Base-by-base conservation (phyloP, 2,113 vertebrate species). In the Pyxicephalus adspersus region DNA sequence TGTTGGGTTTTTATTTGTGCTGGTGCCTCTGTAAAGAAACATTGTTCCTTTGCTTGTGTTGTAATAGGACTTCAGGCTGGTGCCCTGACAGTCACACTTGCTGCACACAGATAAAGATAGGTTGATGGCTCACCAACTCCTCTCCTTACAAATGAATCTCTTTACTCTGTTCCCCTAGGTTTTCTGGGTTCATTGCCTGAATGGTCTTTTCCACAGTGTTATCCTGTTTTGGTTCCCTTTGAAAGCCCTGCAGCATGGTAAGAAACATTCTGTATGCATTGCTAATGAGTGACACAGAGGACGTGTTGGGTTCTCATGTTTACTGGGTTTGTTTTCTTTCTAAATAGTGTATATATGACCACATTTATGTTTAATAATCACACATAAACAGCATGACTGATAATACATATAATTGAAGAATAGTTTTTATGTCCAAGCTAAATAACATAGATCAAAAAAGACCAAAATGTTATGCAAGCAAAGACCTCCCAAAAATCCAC, bases 151-250 rank as follows among this genome's bases (percentile, higher is more conserved):
- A 89, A 90, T 87, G 90, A 92, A 95, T 96, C 94, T 95, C 95
- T 95, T 94, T 92, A 91, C 92, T 94, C 94, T 93, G 89, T 92
- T 90, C 87, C 90, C 86, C 85, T 89, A 99, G 98, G 98, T 99
- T 94, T 99, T 99, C 94, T 99, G 97, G 98, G 93, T 96, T 91
- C 96, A 99, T 96, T 99, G 98, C 98, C 95, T 99, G 93, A 99
- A 99, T 87, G 98, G 98, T 90, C 98, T 99, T 89, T 98, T 99
- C 95, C 97, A 99, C 94, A 99, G 97, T 66, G 94, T 99, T 92
- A 98, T 99, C 93, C 95, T 99, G 87, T 99, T 99, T 92, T 99
- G 98, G 98, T 95, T 99, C 95, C 98, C 98, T 86, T 94, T 99
- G 80, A 95, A 96, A 96, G 96, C 96, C 87, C 96, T 98, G 89